These are phyloP conservation scores for Ceryle rudis DNA, from an alignment of 2,797 vertebrate species.

Conservation along the genomic window DNA sequence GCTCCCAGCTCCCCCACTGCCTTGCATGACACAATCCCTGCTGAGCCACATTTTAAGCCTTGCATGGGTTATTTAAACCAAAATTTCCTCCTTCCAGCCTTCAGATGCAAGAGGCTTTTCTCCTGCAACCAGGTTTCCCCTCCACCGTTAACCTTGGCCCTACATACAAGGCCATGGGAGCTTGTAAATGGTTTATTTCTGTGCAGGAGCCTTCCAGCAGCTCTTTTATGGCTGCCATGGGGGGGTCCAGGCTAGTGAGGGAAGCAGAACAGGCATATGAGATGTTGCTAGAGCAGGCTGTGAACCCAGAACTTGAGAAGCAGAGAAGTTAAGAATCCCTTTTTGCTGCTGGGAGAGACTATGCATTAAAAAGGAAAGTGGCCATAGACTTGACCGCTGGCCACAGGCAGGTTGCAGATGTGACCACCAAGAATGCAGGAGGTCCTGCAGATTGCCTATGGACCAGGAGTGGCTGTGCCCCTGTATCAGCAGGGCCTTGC, in stretches of 20 bases:
- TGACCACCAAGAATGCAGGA: background rate
- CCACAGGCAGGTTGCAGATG: fast-evolving
- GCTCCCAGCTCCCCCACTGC: fast-evolving
- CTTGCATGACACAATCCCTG: background rate
- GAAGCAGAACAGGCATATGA: background rate
- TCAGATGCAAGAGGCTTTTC: background rate
- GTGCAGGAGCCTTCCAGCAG: constrained; percentile 27
- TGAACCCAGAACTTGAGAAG: background rate
- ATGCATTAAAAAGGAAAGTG: background rate
- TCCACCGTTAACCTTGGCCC: background rate
- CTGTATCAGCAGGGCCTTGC: background rate
- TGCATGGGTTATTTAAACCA: background rate
- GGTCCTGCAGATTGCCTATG: background rate
- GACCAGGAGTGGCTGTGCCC: background rate
- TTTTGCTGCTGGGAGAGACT: background rate
- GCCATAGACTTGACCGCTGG: fast-evolving
- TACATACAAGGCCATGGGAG: background rate
- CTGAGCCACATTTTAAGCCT: background rate
- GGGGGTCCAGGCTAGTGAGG: background rate
- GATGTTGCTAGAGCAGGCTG: background rate
- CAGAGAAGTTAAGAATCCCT: background rate
- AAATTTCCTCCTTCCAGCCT: background rate
- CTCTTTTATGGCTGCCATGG: background rate
- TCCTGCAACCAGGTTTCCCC: background rate
- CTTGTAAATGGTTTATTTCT: constrained; percentile 42